Evolutionary conservation across 2,113 vertebrate species (phyloP).

Genomic region (Colinus virginianus): DNA sequence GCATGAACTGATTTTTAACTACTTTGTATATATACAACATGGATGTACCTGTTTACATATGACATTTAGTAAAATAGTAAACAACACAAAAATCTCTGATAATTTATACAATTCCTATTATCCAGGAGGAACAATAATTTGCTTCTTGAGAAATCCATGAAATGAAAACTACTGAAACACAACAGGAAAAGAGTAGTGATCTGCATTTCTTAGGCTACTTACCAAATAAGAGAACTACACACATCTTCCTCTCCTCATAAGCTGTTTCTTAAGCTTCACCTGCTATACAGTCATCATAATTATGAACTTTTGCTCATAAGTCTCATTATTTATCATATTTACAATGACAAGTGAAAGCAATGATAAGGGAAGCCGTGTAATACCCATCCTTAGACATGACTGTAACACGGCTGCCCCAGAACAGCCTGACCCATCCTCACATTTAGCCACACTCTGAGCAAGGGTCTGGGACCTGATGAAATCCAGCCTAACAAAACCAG

Average conservation of each 20-base stretch:
- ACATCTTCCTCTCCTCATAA: not conserved
- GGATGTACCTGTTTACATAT: not conserved
- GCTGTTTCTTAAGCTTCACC: not conserved
- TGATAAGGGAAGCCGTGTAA: fast-evolving
- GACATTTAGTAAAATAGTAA: not conserved
- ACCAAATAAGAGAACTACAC: not conserved
- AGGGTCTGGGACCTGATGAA: not conserved
- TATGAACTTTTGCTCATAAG: not conserved
- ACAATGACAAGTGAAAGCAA: not conserved
- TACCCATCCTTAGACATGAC: not conserved
- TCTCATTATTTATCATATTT: not conserved
- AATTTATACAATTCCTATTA: not conserved
- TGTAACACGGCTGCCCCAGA: fast-evolving
- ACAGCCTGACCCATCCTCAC: not conserved
- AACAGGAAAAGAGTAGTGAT: not conserved
- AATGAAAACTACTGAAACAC: not conserved
- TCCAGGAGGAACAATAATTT: not conserved
- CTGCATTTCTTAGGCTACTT: not conserved
- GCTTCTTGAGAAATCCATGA: not conserved
- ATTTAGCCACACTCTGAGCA: not conserved
- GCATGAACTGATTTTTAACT: not conserved
- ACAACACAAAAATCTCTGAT: not conserved
- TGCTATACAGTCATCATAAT: not conserved
- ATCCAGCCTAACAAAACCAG: not conserved
- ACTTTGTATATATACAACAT: not conserved